Conservation (phyloP, 2,888 invertebrate species). For the Oxycera nigricornis region DNA sequence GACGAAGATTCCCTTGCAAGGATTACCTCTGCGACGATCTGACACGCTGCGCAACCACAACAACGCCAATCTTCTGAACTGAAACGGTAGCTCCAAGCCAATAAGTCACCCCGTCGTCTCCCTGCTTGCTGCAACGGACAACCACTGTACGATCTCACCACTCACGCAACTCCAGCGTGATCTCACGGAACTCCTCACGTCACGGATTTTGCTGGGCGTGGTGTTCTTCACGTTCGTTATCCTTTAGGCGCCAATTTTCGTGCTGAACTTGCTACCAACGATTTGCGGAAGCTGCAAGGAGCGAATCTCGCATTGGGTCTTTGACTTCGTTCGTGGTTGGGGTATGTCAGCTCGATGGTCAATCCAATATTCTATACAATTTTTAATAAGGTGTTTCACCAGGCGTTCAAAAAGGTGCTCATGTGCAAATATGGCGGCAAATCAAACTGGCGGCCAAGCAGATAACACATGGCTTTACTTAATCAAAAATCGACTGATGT, state of each 20-base stretch:
- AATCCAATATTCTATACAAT: constrained; percentile 96
- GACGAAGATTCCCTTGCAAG: constrained; percentile 54
- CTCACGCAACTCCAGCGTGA: constrained; percentile 80
- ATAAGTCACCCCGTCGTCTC: constrained; percentile 66
- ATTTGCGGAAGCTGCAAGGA: constrained; percentile 82
- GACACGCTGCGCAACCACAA: constrained; percentile 68
- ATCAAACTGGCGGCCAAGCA: constrained; percentile 26
- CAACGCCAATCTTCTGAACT: constrained; percentile 54
- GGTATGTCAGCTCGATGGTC: constrained; percentile 93
- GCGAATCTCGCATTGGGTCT: constrained; percentile 77
- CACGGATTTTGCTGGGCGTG: constrained; percentile 86
- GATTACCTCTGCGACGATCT: constrained; percentile 65
- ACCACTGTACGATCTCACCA: constrained; percentile 74
- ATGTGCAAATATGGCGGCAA: constrained; percentile 70
- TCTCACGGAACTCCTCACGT: constrained; percentile 80
- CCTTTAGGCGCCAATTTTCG: constrained; percentile 95
- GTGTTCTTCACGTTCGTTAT: constrained; percentile 95
- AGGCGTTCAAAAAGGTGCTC: constrained; percentile 87
- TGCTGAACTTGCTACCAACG: constrained; percentile 84
- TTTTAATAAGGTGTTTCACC: constrained; percentile 92
- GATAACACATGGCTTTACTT: constrained; percentile 34
- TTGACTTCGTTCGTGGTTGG: constrained; percentile 91
- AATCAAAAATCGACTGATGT: constrained; percentile 34
- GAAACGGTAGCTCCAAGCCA: background rate
- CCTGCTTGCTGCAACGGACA: constrained; percentile 65